Conservation (phyloP, 2,888 invertebrate genomes). For the Melieria picta region DNA sequence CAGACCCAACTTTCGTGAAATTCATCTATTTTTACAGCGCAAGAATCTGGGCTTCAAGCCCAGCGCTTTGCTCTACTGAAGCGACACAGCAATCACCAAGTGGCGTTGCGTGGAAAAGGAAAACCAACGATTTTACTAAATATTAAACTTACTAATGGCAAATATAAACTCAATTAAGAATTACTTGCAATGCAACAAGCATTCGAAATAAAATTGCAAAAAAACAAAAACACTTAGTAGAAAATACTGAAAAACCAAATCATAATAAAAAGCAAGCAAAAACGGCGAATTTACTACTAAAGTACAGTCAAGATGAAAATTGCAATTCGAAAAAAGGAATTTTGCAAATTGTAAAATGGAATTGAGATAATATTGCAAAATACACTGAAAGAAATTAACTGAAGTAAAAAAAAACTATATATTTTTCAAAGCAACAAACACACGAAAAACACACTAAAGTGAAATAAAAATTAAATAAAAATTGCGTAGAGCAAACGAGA, state of each 20-base stretch:
- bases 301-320: no score
- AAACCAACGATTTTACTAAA: conserved; percentile 41
- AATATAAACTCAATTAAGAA: background rate
- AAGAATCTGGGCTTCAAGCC: conserved; percentile 74
- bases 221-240: no score
- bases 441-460: background rate
- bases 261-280: no score
- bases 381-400: no score
- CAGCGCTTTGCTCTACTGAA: conserved; percentile 54
- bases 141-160: background rate
- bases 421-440: background rate
- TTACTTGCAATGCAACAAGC: conserved; percentile 1
- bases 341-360: no score
- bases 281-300: no score
- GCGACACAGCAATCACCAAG: conserved; percentile 4
- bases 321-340: no score
- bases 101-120: background rate
- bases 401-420: no score
- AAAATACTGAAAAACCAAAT: no score
- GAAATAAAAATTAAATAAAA: background rate
- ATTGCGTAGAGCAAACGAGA: background rate
- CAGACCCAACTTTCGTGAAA: conserved; percentile 84
- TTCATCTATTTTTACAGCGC: conserved; percentile 84
- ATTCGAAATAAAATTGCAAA: background rate
- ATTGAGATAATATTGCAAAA: no score